These are phyloP conservation scores for Epinephelus fuscoguttatus DNA, from an alignment of 2,113 vertebrate species.

Conservation along the genomic window DNA sequence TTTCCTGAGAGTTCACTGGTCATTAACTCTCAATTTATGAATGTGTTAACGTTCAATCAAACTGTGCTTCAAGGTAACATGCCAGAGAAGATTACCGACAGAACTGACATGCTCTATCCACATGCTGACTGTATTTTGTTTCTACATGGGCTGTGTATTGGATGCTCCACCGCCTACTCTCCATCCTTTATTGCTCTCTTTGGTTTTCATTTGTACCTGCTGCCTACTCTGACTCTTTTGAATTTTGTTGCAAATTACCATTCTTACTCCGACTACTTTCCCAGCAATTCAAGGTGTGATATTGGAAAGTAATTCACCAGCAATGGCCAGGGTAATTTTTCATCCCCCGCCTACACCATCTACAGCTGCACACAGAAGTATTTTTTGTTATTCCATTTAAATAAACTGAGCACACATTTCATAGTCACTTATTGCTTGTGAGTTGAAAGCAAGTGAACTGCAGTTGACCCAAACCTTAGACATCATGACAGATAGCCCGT, in stretches of 20 bases:
- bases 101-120: not conserved
- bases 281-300: conserved; percentile 18
- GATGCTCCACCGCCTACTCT: conserved; percentile 24
- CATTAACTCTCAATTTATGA: conserved; percentile 9
- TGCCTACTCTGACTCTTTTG: conserved; percentile 14
- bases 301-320: conserved; percentile 24
- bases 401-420: not conserved
- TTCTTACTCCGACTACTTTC: conserved; percentile 11
- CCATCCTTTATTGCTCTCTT: conserved; percentile 29
- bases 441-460: conserved; percentile 17
- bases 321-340: conserved; percentile 3
- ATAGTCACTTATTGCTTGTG: not conserved
- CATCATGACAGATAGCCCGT: not conserved
- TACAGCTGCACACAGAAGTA: not conserved
- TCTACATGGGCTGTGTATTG: not conserved
- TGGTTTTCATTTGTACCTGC: conserved; percentile 30
- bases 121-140: not conserved
- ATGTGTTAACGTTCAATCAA: not conserved
- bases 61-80: not conserved
- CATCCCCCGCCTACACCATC: conserved; percentile 27
- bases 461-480: conserved; percentile 6
- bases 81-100: not conserved
- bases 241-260: conserved; percentile 6
- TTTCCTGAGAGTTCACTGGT: not conserved
- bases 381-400: not conserved